Evolutionary conservation across 2,797 vertebrate species (phyloP).

Genomic region (Taenioides sp.): DNA sequence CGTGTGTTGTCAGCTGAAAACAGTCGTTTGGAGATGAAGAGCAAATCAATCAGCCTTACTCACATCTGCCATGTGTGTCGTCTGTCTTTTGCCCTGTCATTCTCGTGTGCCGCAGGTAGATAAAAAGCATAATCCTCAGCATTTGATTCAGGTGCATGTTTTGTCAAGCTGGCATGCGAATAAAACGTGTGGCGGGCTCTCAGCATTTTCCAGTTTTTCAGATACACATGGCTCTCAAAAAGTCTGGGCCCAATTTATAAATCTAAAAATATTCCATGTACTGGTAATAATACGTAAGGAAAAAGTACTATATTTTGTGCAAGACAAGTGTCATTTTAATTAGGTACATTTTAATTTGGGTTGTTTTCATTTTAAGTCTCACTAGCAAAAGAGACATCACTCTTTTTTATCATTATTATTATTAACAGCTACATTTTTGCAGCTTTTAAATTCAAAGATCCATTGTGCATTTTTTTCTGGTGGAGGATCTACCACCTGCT

Average conservation of each 20-base stretch:
- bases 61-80: slow-evolving; percentile 66
- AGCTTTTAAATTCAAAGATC: too few species aligned
- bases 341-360: not conserved
- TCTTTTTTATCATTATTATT: too few species aligned
- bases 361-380: too few species aligned
- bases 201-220: slow-evolving; percentile 23
- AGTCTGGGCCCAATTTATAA: slow-evolving; percentile 7
- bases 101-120: slow-evolving; percentile 65
- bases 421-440: too few species aligned
- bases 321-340: not conserved
- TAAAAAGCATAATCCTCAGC: slow-evolving; percentile 71
- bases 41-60: slow-evolving; percentile 75
- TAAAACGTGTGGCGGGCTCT: slow-evolving; percentile 43
- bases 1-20: slow-evolving; percentile 52
- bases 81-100: slow-evolving; percentile 66
- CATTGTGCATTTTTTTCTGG: too few species aligned
- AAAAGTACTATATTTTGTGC: not conserved
- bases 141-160: slow-evolving; percentile 68
- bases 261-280: slow-evolving; percentile 11
- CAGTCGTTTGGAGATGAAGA: slow-evolving; percentile 65
- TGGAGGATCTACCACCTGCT: too few species aligned
- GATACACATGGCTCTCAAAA: slow-evolving; percentile 16
- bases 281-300: not conserved
- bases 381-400: not conserved
- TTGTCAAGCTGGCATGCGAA: slow-evolving; percentile 48